These are phyloP conservation scores for Pteronotus mesoamericanus DNA, from an alignment of 2,797 vertebrate species.

Conservation along the genomic window DNA sequence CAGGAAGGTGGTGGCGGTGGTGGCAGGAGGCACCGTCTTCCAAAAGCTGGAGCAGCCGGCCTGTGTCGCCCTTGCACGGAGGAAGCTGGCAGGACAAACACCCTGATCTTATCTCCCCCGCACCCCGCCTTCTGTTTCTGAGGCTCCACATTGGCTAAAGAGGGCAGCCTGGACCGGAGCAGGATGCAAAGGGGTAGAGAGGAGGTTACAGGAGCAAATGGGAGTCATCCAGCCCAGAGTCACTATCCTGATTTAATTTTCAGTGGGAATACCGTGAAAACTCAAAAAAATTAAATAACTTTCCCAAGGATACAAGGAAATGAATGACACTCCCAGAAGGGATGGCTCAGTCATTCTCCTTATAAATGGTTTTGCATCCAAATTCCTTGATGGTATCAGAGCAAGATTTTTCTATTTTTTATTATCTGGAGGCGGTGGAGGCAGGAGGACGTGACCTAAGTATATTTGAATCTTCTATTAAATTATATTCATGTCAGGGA, in stretches of 20 bases:
- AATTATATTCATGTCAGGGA: not conserved
- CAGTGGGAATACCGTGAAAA: not conserved
- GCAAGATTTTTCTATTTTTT: not conserved
- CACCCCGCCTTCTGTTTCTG: not conserved
- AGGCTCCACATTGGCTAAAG: not conserved
- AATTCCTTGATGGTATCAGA: not conserved
- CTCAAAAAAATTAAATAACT: not conserved
- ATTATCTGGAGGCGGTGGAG: not conserved
- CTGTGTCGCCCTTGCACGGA: not conserved
- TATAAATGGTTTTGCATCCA: constrained; percentile 33
- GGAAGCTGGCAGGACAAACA: not conserved
- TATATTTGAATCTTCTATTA: not conserved
- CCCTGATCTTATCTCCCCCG: not conserved
- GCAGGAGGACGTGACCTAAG: not conserved
- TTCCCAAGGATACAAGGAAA: not conserved
- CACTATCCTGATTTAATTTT: not conserved
- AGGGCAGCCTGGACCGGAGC: not conserved
- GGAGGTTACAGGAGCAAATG: not conserved
- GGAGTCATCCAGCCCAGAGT: not conserved
- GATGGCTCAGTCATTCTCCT: not conserved
- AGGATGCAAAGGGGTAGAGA: not conserved
- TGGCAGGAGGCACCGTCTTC: not conserved
- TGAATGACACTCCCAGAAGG: not conserved
- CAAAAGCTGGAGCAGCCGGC: not conserved
- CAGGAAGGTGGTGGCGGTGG: not conserved